phyloP scores from a whole-genome alignment of 2,888 invertebrate species.

The Eurytoma adleriae region DNA sequence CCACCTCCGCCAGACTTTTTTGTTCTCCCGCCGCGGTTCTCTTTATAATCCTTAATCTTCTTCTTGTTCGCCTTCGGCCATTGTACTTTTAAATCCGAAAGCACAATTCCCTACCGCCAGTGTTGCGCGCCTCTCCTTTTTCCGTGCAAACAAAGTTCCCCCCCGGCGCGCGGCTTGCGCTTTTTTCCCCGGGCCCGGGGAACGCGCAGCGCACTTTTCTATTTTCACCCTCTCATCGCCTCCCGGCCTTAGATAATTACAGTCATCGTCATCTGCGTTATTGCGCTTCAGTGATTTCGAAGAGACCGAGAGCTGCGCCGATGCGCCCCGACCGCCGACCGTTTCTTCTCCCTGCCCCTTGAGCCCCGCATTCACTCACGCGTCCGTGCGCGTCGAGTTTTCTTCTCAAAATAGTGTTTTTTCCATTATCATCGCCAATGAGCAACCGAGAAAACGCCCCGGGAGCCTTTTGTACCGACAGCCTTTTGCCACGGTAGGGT shows the following conservation, averaged over 20 bases:
- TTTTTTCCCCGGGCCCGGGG: not conserved
- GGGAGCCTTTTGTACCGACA: not conserved
- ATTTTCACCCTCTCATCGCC: not conserved
- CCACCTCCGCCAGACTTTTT: slow-evolving; percentile 2
- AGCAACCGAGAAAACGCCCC: not conserved
- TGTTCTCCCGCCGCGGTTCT: slow-evolving; percentile 27
- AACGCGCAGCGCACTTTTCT: not conserved
- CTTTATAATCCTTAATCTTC: slow-evolving; percentile 51
- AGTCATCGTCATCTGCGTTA: slow-evolving; percentile 54
- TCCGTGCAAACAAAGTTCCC: slow-evolving; percentile 23
- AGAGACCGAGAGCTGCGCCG: not conserved
- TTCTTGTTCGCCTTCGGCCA: slow-evolving; percentile 22
- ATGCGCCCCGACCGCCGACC: too few relatives aligned
- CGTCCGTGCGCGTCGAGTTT: not conserved
- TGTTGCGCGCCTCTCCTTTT: not conserved
- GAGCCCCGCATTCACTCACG: not conserved
- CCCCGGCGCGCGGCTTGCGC: not conserved
- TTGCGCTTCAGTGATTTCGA: slow-evolving; percentile 46
- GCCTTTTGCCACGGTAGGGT: too few relatives aligned
- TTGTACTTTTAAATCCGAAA: slow-evolving; percentile 55
- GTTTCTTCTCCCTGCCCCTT: not conserved
- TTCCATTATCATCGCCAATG: not conserved
- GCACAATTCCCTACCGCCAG: slow-evolving; percentile 25
- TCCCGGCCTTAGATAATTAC: slow-evolving; percentile 32
- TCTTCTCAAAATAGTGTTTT: not conserved